Evolutionary conservation across 1,140 invertebrate species (phyloP).

Genomic region (Aphelinus atriplicis): DNA sequence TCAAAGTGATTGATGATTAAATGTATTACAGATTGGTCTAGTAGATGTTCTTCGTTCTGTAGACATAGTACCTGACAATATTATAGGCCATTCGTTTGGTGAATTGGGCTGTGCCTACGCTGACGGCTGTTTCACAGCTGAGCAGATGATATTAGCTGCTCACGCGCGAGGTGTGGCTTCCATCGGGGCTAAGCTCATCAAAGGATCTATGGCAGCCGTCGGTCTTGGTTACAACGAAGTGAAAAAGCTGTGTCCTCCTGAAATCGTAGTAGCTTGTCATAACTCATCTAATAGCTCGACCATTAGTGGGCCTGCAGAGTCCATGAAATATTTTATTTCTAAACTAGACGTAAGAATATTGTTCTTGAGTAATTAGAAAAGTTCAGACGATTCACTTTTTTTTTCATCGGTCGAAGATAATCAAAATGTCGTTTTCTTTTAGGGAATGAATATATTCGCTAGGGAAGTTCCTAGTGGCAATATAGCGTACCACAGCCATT

Average conservation of each 20-base stretch:
- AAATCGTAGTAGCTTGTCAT: conserved; percentile 86
- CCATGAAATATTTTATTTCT: conserved; percentile 76
- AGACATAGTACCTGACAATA: conserved; percentile 81
- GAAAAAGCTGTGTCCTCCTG: conserved; percentile 70
- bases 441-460: conserved; percentile 80
- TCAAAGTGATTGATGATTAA: conserved; percentile 48
- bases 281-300: conserved; percentile 86
- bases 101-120: conserved; percentile 91
- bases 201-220: conserved; percentile 68
- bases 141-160: conserved; percentile 84
- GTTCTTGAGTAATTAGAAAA: conserved; percentile 80
- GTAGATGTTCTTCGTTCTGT: conserved; percentile 79
- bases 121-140: conserved; percentile 83
- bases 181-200: conserved; percentile 62
- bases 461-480: conserved; percentile 75
- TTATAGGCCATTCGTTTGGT: conserved; percentile 88
- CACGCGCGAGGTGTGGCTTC: conserved; percentile 72
- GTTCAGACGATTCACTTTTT: too few species aligned
- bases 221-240: conserved; percentile 64
- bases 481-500: conserved; percentile 80
- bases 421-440: conserved; percentile 65
- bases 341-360: conserved; percentile 72
- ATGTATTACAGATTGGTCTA: conserved; percentile 75
- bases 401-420: conserved; percentile 61
- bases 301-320: conserved; percentile 82